Percentiles rank a stretch among this genome's conserved stretches.
phyloP scores from a whole-genome alignment of 2,888 invertebrate genomes.

The Coelinius sp. region DNA sequence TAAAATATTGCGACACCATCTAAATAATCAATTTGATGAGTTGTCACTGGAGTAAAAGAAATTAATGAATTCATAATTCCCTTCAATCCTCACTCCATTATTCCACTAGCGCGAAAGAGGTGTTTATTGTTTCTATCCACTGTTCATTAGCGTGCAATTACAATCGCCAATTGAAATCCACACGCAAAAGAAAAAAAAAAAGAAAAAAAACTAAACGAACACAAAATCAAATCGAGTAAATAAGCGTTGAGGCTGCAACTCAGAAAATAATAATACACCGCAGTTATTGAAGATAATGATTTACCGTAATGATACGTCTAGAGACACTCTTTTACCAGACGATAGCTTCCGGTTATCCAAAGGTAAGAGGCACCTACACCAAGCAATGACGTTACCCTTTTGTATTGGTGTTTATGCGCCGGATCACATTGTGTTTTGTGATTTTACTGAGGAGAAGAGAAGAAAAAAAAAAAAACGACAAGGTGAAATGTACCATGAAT shows the following conservation, averaged over 20 bases:
- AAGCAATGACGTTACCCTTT: conserved; percentile 1
- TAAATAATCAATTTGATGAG: too few relatives aligned
- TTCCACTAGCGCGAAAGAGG: not conserved
- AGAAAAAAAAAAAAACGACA: too few relatives aligned
- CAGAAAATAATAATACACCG: not conserved
- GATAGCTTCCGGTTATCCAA: conserved; percentile 12
- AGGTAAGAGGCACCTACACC: not conserved
- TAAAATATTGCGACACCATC: too few relatives aligned
- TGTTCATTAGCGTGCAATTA: not conserved
- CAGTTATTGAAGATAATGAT: not conserved
- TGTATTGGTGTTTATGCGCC: not conserved
- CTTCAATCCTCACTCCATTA: not conserved
- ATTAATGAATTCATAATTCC: not conserved
- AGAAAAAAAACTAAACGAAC: too few relatives aligned
- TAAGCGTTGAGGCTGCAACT: not conserved
- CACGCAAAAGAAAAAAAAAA: not conserved
- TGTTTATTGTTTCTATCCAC: not conserved
- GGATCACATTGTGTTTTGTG: not conserved
- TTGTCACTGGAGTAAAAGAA: not conserved
- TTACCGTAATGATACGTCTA: conserved; percentile 3
- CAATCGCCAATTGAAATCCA: not conserved
- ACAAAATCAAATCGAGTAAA: not conserved
- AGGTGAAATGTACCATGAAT: conserved; percentile 19
- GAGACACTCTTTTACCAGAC: conserved; percentile 2
- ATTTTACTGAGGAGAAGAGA: not conserved